phyloP scores from a whole-genome alignment of 2,797 vertebrate genomes.

The Chaenodraco wilsoni region DNA sequence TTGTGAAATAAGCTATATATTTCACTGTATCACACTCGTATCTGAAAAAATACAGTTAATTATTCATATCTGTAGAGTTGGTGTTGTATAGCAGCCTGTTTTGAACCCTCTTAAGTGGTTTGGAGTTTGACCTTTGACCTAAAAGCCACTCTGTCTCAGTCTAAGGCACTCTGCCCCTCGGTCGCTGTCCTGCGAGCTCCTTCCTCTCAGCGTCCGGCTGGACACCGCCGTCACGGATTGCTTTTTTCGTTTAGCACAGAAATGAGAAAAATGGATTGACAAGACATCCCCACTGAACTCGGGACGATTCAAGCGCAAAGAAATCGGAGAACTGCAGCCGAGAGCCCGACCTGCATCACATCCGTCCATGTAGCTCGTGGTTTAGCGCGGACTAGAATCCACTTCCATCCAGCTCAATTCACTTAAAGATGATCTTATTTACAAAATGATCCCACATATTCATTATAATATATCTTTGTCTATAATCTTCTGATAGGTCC shows the following conservation, averaged over 20 bases:
- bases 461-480: slow-evolving; percentile 80
- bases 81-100: slow-evolving; percentile 74
- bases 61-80: slow-evolving; percentile 50
- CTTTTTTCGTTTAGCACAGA: slow-evolving; percentile 56
- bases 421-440: slow-evolving; percentile 92
- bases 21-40: slow-evolving; percentile 42
- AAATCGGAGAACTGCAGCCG: slow-evolving; percentile 18
- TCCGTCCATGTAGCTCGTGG: slow-evolving; percentile 33
- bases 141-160: slow-evolving; percentile 60
- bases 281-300: slow-evolving; percentile 28
- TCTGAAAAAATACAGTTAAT: slow-evolving; percentile 63
- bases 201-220: slow-evolving; percentile 27
- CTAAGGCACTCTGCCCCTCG: slow-evolving; percentile 84
- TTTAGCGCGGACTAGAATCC: slow-evolving; percentile 17
- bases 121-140: slow-evolving; percentile 45
- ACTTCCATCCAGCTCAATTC: slow-evolving; percentile 84
- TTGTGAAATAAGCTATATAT: slow-evolving; percentile 60
- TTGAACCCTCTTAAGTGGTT: slow-evolving; percentile 43
- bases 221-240: slow-evolving; percentile 43
- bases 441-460: slow-evolving; percentile 89
- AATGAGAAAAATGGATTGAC: slow-evolving; percentile 54
- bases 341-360: slow-evolving; percentile 40
- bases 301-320: slow-evolving; percentile 35
- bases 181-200: slow-evolving; percentile 40
- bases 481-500: slow-evolving; percentile 78